phyloP scores from a whole-genome alignment of 2,113 vertebrate species.

The Eubucco bourcierii region DNA sequence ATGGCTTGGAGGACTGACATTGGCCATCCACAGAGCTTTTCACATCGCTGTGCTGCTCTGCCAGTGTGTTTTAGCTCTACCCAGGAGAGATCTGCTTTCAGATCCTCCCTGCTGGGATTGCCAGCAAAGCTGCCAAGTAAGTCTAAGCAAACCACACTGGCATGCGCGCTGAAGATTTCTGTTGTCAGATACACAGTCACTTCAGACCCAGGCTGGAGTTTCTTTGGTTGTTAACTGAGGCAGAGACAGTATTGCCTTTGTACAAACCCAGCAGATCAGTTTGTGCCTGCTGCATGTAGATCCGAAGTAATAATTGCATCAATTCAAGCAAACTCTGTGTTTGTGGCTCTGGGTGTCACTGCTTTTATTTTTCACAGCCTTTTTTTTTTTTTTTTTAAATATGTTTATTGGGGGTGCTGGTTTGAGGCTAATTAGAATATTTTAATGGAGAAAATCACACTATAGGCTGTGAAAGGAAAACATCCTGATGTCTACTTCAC shows the following conservation, averaged over 20 bases:
- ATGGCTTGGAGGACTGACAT: neutral
- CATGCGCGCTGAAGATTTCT: neutral
- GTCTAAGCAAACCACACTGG: neutral
- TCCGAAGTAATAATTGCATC: neutral
- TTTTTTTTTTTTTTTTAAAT: neutral
- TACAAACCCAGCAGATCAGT: neutral
- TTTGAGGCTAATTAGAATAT: too few species aligned
- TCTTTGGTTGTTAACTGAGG: neutral
- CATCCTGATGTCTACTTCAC: too few species aligned
- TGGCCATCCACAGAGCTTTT: neutral
- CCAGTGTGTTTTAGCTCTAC: neutral
- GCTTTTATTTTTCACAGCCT: neutral
- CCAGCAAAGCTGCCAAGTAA: neutral
- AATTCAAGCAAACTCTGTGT: neutral
- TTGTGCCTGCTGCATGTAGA: neutral
- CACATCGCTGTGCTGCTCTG: fast-evolving
- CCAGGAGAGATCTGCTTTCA: neutral
- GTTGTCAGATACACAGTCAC: neutral
- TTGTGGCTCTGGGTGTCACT: neutral
- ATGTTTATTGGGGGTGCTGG: too few species aligned
- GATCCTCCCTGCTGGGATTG: neutral
- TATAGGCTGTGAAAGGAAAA: too few species aligned
- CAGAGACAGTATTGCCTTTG: neutral
- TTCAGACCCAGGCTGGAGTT: neutral
- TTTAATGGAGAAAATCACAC: too few species aligned